Evolutionary conservation across 2,888 invertebrate species (phyloP).

Genomic region (Oasisia sp.): DNA sequence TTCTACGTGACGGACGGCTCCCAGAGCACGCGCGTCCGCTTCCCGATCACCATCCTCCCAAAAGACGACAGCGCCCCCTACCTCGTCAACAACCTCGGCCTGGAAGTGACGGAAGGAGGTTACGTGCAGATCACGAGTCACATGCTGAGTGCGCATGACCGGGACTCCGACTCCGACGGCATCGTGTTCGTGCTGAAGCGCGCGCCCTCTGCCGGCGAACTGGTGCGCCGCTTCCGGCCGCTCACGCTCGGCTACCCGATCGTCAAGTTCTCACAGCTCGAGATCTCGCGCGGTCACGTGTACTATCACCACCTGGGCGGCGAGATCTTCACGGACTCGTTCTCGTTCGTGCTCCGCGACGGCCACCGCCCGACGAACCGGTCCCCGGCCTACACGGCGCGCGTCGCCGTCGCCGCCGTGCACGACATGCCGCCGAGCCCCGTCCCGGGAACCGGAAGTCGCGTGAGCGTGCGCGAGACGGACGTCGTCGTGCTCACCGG

Average conservation of each 20-base stretch:
- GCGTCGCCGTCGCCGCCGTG: conserved; percentile 56
- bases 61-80: conserved; percentile 63
- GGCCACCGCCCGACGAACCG: conserved; percentile 61
- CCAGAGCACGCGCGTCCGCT: conserved; percentile 56
- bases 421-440: conserved; percentile 62
- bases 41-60: conserved; percentile 62
- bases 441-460: conserved; percentile 49
- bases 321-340: conserved; percentile 55
- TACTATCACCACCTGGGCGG: conserved; percentile 62
- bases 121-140: conserved; percentile 53
- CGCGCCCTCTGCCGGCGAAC: conserved; percentile 57
- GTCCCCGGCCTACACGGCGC: conserved; percentile 56
- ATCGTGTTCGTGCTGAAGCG: conserved; percentile 57
- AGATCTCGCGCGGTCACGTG: conserved; percentile 60
- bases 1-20: conserved; percentile 60
- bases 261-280: conserved; percentile 59
- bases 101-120: conserved; percentile 60
- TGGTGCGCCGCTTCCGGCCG: conserved; percentile 54
- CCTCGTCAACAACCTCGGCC: conserved; percentile 58
- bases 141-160: conserved; percentile 59
- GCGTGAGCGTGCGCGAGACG: conserved; percentile 37
- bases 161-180: conserved; percentile 58
- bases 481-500: conserved; percentile 23
- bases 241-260: conserved; percentile 55
- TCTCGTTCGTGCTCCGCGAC: conserved; percentile 60